Evolutionary conservation across 2,113 vertebrate species (phyloP).

Genomic region (Lagenorhynchus albirostris): DNA sequence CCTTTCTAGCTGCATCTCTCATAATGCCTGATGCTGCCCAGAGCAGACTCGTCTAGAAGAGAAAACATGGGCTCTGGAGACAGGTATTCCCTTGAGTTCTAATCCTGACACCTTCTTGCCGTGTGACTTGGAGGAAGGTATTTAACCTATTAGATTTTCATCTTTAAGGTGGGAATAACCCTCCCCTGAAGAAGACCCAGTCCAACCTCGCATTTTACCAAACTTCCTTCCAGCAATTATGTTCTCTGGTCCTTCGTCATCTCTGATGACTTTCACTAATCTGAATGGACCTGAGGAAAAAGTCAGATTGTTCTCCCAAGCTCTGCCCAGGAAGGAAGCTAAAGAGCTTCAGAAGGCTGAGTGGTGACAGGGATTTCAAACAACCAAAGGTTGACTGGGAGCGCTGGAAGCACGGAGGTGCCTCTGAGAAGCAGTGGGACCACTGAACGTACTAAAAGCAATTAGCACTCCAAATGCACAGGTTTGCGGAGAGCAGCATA

Average conservation of each 20-base stretch:
- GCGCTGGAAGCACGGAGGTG: rapidly evolving
- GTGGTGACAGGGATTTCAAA: background rate
- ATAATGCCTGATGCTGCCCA: background rate
- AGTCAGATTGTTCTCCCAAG: background rate
- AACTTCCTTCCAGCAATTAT: background rate
- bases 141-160: background rate
- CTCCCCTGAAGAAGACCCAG: background rate
- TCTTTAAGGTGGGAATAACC: background rate
- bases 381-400: background rate
- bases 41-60: background rate
- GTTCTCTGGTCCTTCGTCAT: rapidly evolving
- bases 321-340: background rate
- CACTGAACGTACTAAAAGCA: background rate
- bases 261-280: background rate
- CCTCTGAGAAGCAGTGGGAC: background rate
- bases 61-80: background rate
- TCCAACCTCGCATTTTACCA: background rate
- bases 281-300: background rate
- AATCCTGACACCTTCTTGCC: background rate
- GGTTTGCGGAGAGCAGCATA: rapidly evolving
- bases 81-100: background rate
- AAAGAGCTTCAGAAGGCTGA: background rate
- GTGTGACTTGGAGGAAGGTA: background rate
- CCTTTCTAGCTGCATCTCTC: background rate
- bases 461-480: background rate